Percentiles rank a stretch among this genome's conserved stretches.
Evolutionary conservation across 2,797 vertebrate genomes (phyloP).

Genomic region (Sciurus vulgaris): DNA sequence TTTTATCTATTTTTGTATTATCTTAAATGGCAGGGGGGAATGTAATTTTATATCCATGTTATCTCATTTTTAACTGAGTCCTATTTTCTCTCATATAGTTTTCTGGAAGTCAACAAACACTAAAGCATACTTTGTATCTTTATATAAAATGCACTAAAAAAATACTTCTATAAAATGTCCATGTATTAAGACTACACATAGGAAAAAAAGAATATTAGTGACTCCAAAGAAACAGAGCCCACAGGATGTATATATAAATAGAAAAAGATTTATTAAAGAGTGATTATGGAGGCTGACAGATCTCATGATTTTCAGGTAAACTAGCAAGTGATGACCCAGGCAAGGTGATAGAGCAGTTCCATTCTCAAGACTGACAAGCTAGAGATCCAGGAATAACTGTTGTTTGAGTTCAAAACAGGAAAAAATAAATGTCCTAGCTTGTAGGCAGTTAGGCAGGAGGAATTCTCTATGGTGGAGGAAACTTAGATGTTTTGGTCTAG

Average conservation of each 20-base stretch:
- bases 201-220: not conserved
- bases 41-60: not conserved
- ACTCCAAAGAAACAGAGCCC: constrained; percentile 4
- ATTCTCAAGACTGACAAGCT: not conserved
- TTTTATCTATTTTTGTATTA: not conserved
- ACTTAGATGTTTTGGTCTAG: too few species aligned
- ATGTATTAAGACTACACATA: constrained; percentile 15
- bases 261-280: not conserved
- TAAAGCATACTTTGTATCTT: not conserved
- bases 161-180: not conserved
- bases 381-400: not conserved
- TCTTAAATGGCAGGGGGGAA: not conserved
- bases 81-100: not conserved
- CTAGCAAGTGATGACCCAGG: not conserved
- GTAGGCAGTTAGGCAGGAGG: not conserved
- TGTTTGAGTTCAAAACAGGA: not conserved
- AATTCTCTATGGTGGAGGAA: not conserved
- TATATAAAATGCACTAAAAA: not conserved
- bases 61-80: not conserved
- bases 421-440: not conserved
- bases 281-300: not conserved
- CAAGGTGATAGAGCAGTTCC: not conserved
- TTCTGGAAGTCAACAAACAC: constrained; percentile 36
- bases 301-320: not conserved
- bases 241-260: not conserved